Evolutionary conservation across 1,140 invertebrate genomes (phyloP), one percentile per base, ranked within the genome.

Genomic region (Calliphora vicina): DNA sequence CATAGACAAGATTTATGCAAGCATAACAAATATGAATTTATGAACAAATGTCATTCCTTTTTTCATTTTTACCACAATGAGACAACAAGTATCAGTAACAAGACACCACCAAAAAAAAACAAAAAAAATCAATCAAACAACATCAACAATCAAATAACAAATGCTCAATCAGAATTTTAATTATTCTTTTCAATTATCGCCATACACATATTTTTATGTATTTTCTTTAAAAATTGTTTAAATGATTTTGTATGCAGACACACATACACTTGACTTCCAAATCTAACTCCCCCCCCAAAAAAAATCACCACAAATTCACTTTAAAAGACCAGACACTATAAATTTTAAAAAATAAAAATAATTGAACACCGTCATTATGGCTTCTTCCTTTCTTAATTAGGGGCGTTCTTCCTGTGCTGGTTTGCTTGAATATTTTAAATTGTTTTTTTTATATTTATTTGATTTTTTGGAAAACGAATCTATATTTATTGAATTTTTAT

Each of bases 171-270:
- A 86, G 85, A 88, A 89, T 89, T 88, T 88, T 88, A 88, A 89
- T 88, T 89, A 88, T 89, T 88, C 85, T 88, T 88, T 88, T 88
- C 88, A 88, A 88, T 88, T 88, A 88, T 87, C 85, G 88, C 88
- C 25, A 72, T 26, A 72, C 35, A 35, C 6, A 35, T 35, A 35
- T 8, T 8, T 5, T 25, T 57, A 67, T 2, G 25, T 25, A 23
- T 25, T 67, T 67, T 23, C 17, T 25, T 67, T 67, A 20, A 35
- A 35, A 35, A 25, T 9, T 67, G 5, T 67, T 67, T 57, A n/a
- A 57, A 57, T 57, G 15, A 5, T 17, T 57, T 57, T 57, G 8
- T n/a, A 15, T n/a, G 50, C 8, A n/a, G n/a, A n/a, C n/a, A n/a
- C 17, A n/a, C 5, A 17, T 13, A 57, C 50, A 57, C 13, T 57